phyloP scores from a whole-genome alignment of 2,113 vertebrate species.

The Picathartes gymnocephalus region DNA sequence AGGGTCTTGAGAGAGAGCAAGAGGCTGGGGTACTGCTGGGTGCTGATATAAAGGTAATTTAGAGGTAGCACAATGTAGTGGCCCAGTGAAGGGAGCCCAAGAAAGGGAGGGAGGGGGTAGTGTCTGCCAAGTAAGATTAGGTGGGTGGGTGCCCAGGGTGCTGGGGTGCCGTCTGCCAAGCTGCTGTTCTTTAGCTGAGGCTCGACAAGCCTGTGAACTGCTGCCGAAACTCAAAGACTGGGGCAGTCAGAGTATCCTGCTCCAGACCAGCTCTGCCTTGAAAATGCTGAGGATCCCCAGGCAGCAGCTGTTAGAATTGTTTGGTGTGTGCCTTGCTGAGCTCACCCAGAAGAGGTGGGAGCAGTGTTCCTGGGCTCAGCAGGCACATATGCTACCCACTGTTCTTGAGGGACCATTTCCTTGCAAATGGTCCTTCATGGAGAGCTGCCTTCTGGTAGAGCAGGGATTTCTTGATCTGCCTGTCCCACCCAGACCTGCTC shows the following conservation, averaged over 20 bases:
- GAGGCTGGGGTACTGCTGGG: neutral
- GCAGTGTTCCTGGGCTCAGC: neutral
- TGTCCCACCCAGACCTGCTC: neutral
- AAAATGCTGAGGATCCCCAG: accelerated
- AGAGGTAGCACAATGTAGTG: neutral
- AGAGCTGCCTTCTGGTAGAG: neutral
- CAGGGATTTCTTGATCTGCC: neutral
- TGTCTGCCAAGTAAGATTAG: neutral
- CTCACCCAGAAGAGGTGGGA: neutral
- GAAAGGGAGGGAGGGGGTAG: neutral
- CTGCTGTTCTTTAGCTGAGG: neutral
- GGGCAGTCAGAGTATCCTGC: neutral
- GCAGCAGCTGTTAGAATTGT: neutral
- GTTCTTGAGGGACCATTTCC: neutral
- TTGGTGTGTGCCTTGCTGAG: neutral
- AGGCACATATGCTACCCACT: accelerated
- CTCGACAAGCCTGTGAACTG: neutral
- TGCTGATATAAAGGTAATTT: neutral
- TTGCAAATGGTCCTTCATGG: neutral
- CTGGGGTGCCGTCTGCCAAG: neutral
- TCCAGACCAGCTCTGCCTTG: accelerated
- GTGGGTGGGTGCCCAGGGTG: neutral
- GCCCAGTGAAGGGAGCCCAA: neutral
- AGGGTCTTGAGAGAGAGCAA: neutral
- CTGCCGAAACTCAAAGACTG: neutral